Conservation (phyloP, 2,797 vertebrate genomes). For the Philypnodon macrostomus region DNA sequence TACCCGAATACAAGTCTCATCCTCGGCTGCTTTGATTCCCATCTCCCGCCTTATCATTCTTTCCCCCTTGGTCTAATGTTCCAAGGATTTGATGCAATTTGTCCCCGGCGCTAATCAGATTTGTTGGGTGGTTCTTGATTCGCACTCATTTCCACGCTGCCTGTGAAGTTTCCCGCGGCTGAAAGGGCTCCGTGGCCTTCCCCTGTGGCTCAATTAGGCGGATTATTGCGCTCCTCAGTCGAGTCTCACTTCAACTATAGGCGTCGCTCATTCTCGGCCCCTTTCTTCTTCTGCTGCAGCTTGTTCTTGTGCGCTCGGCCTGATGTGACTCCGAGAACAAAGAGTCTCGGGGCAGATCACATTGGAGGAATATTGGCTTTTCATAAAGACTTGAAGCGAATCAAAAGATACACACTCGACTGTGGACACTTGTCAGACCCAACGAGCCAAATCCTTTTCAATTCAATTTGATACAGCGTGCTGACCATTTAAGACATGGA, state of each 20-base stretch:
- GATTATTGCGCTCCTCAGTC: constrained; percentile 93
- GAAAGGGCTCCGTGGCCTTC: constrained; percentile 71
- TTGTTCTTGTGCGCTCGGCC: constrained; percentile 40
- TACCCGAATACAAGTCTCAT: constrained; percentile 16
- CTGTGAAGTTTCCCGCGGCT: constrained; percentile 77
- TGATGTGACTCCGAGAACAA: constrained; percentile 64
- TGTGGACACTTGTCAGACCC: constrained; percentile 22
- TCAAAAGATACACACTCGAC: constrained; percentile 42
- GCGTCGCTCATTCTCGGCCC: constrained; percentile 33
- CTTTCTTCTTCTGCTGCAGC: neutral
- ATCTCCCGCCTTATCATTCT: constrained; percentile 35
- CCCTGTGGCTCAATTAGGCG: constrained; percentile 94
- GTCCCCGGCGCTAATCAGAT: constrained; percentile 78
- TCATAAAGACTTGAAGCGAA: constrained; percentile 57
- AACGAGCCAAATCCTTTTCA: neutral
- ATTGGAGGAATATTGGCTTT: constrained; percentile 55
- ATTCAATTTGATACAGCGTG: neutral
- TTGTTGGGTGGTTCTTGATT: constrained; percentile 67
- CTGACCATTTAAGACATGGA: too few relatives aligned
- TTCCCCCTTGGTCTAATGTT: constrained; percentile 48
- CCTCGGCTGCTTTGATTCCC: constrained; percentile 69
- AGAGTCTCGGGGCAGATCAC: constrained; percentile 35
- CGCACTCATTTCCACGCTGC: constrained; percentile 57
- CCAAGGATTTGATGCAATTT: constrained; percentile 76
- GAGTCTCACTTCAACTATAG: constrained; percentile 79